A percentile compares a stretch with the other conserved stretches of the same genome.
Evolutionary conservation across 1,140 invertebrate genomes (phyloP).

Genomic region (Calliopsis andreniformis): DNA sequence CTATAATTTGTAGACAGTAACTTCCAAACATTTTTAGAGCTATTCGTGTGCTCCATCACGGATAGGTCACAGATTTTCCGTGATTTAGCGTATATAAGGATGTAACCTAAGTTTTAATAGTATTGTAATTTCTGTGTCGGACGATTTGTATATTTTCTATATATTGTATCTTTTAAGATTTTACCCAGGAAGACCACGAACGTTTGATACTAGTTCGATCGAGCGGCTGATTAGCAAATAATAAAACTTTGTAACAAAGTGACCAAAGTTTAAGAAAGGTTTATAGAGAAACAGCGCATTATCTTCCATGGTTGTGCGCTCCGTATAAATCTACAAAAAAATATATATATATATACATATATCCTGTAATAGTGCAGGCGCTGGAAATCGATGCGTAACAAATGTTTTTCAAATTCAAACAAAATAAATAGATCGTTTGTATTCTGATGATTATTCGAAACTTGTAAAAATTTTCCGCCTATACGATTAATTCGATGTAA

Average conservation of each 20-base stretch:
- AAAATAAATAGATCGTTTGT: conserved; percentile 34
- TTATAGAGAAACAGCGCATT: conserved; percentile 62
- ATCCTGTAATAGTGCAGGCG: conserved; percentile 35
- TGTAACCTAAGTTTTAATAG: conserved; percentile 59
- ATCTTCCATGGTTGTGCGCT: conserved; percentile 26
- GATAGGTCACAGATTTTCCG: conserved; percentile 20
- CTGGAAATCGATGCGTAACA: conserved; percentile 33
- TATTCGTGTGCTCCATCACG: neutral
- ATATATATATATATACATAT: conserved; percentile 5
- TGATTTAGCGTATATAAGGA: conserved; percentile 35
- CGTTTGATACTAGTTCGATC: conserved; percentile 45
- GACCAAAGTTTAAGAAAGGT: conserved; percentile 69
- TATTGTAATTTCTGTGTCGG: conserved; percentile 53
- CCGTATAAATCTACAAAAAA: conserved; percentile 32
- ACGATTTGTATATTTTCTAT: conserved; percentile 62
- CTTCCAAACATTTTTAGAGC: conserved; percentile 28
- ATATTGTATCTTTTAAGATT: conserved; percentile 47
- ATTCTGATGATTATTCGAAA: conserved; percentile 53
- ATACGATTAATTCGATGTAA: conserved; percentile 76
- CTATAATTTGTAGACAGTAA: conserved; percentile 32
- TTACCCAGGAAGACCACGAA: conserved; percentile 20
- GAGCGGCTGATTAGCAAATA: conserved; percentile 23
- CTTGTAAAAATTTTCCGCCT: conserved; percentile 77
- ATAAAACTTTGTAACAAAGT: conserved; percentile 66
- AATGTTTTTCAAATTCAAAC: conserved; percentile 42